A percentile compares a stretch with the other conserved stretches of the same genome.
These are phyloP conservation scores for Cactoblastis cactorum DNA, from an alignment of 2,888 invertebrate genomes.

Conservation along the genomic window DNA sequence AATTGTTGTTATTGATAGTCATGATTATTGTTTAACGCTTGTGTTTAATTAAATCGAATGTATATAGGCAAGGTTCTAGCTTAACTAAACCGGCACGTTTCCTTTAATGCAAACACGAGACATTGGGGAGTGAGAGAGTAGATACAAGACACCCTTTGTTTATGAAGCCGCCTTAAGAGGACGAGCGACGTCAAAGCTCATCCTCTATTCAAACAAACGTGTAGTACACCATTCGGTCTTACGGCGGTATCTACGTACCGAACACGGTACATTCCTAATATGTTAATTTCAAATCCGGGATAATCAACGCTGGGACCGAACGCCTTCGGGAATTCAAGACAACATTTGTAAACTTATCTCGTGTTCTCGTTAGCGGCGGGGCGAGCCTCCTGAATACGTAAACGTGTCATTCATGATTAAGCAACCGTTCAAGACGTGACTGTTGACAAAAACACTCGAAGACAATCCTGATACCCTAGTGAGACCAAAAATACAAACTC, in stretches of 20 bases:
- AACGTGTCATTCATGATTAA: constrained; percentile 73
- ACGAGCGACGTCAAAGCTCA: constrained; percentile 45
- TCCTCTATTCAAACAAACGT: constrained; percentile 58
- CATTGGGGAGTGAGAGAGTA: constrained; percentile 20
- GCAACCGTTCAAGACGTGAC: constrained; percentile 61
- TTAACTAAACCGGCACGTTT: constrained; percentile 24
- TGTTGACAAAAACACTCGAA: constrained; percentile 60
- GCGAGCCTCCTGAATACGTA: constrained; percentile 70
- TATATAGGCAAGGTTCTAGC: constrained; percentile 16
- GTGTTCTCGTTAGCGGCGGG: constrained; percentile 69
- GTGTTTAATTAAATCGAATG: constrained; percentile 27
- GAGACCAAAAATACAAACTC: constrained; percentile 32
- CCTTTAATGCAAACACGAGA: constrained; percentile 29
- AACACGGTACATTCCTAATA: constrained; percentile 51
- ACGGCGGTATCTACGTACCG: constrained; percentile 28
- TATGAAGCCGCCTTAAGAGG: constrained; percentile 42
- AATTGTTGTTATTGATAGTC: constrained; percentile 25
- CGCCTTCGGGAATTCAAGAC: constrained; percentile 68
- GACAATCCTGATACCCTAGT: constrained; percentile 40
- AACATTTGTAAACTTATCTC: constrained; percentile 75
- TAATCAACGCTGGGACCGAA: constrained; percentile 65
- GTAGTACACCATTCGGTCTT: constrained; percentile 26
- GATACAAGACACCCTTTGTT: constrained; percentile 46
- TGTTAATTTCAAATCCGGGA: constrained; percentile 71
- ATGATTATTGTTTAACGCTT: constrained; percentile 26